Evolutionary conservation across 2,113 vertebrate genomes (phyloP), one percentile per base, ranked within the genome.

Genomic region (Sus scrofa): DNA sequence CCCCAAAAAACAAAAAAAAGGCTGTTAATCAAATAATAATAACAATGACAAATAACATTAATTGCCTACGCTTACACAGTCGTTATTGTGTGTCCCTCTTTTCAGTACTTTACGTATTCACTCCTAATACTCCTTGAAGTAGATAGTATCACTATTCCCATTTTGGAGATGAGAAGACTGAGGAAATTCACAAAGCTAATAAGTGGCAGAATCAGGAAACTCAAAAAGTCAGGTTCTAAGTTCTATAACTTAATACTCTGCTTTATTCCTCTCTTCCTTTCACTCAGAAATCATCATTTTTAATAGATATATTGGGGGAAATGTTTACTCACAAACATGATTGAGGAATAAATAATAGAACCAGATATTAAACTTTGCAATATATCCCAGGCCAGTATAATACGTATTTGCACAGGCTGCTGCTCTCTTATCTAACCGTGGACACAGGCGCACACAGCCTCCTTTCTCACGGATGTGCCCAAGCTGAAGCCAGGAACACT

Each of bases 91-190:
- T 27, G 11, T 68, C 18, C 34, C 52, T 34, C 73, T 70, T 52
- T 37, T 37, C 77, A 73, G 70, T 19, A 88, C 67, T 63, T 60
- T 63, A 7, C 54, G 9, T 73, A 27, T 52, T 82, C 39, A 65
- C 15, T 77, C 34, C n/a, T 15, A 92, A 70, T 7, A 77, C 26
- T 86, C 32, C 20, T 78, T 19, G 16, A 56, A 1, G 10, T 71
- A 78, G 81, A 34, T 62, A 62, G 9, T 52, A 68, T 86, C 44
- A 73, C 67, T 84, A 67, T 86, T 75, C 58, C 22, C 44, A n/a
- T 70, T 89, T 86, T 81, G 86, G 22, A 89, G 8, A 81, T 86
- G 19, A 86, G n/a, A 32, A 96, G 81, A 77, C 56, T 63, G 19
- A 77, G 26, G 70, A 83, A 86, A 14, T 0, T 86, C 52, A 75